Base-by-base conservation (phyloP, 1,140 invertebrate genomes). In the Bombus vancouverensis region DNA sequence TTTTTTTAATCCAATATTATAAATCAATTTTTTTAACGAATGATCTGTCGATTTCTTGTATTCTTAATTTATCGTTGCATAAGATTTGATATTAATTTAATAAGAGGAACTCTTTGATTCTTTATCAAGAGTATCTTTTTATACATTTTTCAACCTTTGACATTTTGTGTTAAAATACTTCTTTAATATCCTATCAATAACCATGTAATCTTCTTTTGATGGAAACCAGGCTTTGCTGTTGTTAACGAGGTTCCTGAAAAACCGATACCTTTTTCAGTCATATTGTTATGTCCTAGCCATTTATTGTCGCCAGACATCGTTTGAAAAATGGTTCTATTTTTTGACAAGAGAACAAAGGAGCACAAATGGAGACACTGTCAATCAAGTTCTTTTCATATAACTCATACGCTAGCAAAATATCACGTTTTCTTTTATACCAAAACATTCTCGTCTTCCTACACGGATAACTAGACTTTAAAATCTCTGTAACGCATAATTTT, bases 281-380 rank as follows among this genome's bases (percentile, higher is more conserved):
- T 78, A 78, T 42, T 78, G 37, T 65, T 65, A 32, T 53, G 28
- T 42, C 75, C 75, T 13, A 32, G 75, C 32, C 59, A 42, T 78
- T 65, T 78, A 28, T 65, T 44, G 57, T 32, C 37, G 9, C 34
- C 37, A 32, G 75, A 25, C 57, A 42, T n/a, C 28, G 57, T 42
- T 65, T 78, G 75, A 78, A 78, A 65, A 39, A 78, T 78, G 57
- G 75, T 66, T 42, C 75, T 15, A 77, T 59, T 65, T 65, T 78
- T 65, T 44, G 18, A 78, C 28, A 9, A 28, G 34, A n/a, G 57
- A n/a, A 77, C 57, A 59, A 62, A 77, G 34, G 15, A 59, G 37
- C 75, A 59, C 53, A 59, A 77, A 77, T 77, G 37, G 75, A 77
- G 57, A 62, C 34, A 39, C 37, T 77, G 53, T 77, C 53, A 42